Percentiles rank a stretch among this genome's conserved stretches.
Evolutionary conservation across 2,888 invertebrate species (phyloP).

Genomic region (Bedellia somnulentella): DNA sequence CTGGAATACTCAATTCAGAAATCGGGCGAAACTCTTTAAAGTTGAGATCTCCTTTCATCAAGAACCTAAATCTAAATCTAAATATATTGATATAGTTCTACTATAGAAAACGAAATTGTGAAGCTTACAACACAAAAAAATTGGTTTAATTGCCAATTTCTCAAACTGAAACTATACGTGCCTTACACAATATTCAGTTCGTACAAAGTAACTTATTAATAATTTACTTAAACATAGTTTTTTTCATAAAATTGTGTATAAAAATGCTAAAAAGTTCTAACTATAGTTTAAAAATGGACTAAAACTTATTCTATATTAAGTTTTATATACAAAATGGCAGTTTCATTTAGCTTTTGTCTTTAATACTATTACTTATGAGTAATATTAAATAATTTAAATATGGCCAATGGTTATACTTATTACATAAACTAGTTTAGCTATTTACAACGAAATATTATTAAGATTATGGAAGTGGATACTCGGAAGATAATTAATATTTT

Average conservation of each 20-base stretch:
- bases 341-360: conserved; percentile 41
- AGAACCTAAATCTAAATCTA: no score
- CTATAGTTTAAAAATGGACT: conserved; percentile 5
- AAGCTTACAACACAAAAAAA: no score
- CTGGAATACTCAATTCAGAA: no score
- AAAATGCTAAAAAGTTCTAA: conserved; percentile 1
- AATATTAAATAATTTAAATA: no score
- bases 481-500: background rate
- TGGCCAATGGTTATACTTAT: no score
- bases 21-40: no score
- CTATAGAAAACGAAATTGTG: no score
- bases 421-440: conserved; percentile 10
- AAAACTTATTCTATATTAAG: conserved; percentile 7
- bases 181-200: no score
- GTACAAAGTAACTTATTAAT: conserved; percentile 21
- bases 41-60: no score
- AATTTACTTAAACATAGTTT: conserved; percentile 28
- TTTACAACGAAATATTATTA: conserved; percentile 8
- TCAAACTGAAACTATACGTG: no score
- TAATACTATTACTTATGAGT: background rate
- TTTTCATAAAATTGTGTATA: conserved; percentile 1
- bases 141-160: conserved; percentile 20
- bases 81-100: no score
- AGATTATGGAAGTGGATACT: conserved; percentile 7
- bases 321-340: conserved; percentile 30